Base-by-base conservation (phyloP, 2,113 vertebrate species). In the Sturnus vulgaris region DNA sequence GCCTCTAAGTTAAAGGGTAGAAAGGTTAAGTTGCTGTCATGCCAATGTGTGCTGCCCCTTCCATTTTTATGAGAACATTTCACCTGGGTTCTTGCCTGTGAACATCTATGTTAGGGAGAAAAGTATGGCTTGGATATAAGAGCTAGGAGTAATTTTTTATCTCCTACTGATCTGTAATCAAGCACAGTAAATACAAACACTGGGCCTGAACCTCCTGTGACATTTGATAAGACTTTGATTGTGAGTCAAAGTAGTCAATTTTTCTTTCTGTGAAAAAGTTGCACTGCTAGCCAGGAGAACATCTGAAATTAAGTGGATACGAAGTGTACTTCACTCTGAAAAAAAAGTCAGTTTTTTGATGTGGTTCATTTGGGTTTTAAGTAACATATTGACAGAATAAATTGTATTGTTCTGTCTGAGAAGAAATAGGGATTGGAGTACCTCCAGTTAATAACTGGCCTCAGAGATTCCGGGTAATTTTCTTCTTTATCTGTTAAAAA, bases 1-100 rank as follows among this genome's bases (percentile, higher is more conserved):
- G 68, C 68, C 71, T 91, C 88, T 64, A 91, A 95, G 82, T 95
- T 88, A 94, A 95, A 96, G 83, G 83, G 78, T 82, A 88, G 79
- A 95, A 81, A 52, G 88, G 85, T 91, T 92, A 92, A 87, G 76
- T 78, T 94, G 87, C 70, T 94, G 57, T 91, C 57, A 78, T 37
- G 66, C 19, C 30, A 65, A n/a, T 79, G 13, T 75, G 68, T 83
- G 82, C 55, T 95, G 57, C 59, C 87, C 83, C 60, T 96, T 95
- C 86, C 69, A 80, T 94, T 95, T 96, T 86, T 86, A 80, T 61
- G 52, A 82, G 78, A 94, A 71, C 31, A 40, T 86, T 88, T 96
- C 50, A 94, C 90, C 78, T 94, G 88, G 70, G 53, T 90, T 95
- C 88, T 93, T 21, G 3, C 55, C 55, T 73, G 56, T 17, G 7